Evolutionary conservation across 2,797 vertebrate genomes (phyloP).

Genomic region (Cephalopachus bancanus): DNA sequence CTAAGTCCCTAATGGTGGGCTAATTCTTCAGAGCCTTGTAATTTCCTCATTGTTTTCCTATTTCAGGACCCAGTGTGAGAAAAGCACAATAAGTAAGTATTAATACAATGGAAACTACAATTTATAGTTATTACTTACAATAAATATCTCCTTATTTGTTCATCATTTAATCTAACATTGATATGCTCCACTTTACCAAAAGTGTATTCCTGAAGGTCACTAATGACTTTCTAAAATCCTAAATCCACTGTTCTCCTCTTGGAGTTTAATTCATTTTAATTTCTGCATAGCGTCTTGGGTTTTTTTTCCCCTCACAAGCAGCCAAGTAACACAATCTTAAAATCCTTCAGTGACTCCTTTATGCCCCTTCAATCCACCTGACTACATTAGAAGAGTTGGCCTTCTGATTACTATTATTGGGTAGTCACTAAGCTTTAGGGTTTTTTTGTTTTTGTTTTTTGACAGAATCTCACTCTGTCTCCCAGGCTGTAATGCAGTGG

Average conservation of each 20-base stretch:
- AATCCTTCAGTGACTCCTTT: background rate
- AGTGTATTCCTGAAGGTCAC: background rate
- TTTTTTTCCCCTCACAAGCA: background rate
- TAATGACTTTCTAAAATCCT: constrained; percentile 20
- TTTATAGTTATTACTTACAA: background rate
- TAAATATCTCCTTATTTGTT: background rate
- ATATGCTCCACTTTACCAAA: background rate
- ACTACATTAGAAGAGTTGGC: background rate
- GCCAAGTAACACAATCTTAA: background rate
- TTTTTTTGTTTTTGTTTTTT: too few species aligned
- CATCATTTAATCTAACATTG: background rate
- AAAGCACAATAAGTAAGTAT: constrained; percentile 13
- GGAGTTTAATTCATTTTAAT: constrained; percentile 30
- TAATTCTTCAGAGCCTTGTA: background rate
- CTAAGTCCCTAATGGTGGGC: background rate
- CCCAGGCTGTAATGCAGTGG: too few species aligned
- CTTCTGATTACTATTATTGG: background rate
- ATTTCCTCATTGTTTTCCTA: constrained; percentile 2
- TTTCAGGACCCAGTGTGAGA: constrained; percentile 9
- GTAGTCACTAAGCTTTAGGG: background rate
- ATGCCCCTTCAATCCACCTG: background rate
- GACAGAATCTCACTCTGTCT: too few species aligned
- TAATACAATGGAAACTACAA: background rate
- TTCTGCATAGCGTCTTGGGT: background rate
- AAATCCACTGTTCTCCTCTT: constrained; percentile 5